phyloP scores from a whole-genome alignment of 2,888 invertebrate genomes.

The Alentia gelatinosa region DNA sequence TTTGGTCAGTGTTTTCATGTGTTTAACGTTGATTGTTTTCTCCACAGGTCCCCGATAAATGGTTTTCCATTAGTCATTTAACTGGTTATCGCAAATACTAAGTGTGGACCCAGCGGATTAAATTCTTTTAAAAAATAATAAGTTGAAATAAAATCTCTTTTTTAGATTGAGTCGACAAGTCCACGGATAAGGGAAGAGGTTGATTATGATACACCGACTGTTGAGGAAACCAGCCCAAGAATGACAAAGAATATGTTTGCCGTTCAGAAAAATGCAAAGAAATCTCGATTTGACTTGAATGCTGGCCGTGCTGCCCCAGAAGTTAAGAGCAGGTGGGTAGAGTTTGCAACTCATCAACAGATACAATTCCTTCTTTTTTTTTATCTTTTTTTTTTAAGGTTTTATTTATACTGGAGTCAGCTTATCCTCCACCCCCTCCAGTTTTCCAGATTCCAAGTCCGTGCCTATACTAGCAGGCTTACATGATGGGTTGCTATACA shows the following conservation, averaged over 20 bases:
- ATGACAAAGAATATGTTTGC: slow-evolving; percentile 29
- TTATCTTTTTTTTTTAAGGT: too few species aligned
- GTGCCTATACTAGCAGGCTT: too few species aligned
- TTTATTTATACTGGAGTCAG: too few species aligned
- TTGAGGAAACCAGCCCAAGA: slow-evolving; percentile 23
- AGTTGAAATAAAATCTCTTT: background rate
- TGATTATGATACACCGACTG: background rate
- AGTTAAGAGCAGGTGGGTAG: slow-evolving; percentile 29
- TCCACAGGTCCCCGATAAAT: background rate
- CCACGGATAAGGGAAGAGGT: background rate
- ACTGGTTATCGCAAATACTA: background rate
- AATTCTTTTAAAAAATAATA: background rate
- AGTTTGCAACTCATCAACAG: background rate
- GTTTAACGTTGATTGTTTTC: background rate
- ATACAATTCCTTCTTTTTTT: too few species aligned
- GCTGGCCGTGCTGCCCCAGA: background rate
- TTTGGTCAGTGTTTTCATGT: background rate
- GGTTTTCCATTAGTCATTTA: too few species aligned
- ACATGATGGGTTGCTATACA: too few species aligned
- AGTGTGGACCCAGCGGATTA: background rate
- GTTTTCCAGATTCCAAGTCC: too few species aligned
- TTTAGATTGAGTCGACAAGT: background rate
- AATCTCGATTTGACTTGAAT: background rate
- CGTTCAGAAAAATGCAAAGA: background rate
- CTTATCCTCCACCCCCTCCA: too few species aligned